Evolutionary conservation across 2,113 vertebrate species (phyloP).

Genomic region (Dissostichus mawsoni): DNA sequence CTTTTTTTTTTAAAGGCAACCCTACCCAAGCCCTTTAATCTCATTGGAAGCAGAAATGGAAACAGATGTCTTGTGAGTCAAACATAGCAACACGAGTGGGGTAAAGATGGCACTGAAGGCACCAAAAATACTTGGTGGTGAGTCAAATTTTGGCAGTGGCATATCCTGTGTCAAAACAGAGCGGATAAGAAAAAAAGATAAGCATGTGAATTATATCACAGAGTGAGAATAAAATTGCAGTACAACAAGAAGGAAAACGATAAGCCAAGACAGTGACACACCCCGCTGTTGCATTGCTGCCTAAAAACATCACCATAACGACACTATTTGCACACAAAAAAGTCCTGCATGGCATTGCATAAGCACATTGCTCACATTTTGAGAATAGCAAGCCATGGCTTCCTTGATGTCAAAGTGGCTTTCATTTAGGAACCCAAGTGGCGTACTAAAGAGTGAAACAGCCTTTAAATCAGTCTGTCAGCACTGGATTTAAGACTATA

Average conservation of each 20-base stretch:
- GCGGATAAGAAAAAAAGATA: constrained; percentile 51
- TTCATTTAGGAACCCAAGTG: constrained; percentile 39
- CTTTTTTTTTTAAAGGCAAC: constrained; percentile 23
- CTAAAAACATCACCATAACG: constrained; percentile 44
- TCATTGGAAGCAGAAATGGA: constrained; percentile 43
- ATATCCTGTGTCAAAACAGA: constrained; percentile 50
- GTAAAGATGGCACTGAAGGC: constrained; percentile 50
- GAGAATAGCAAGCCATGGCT: constrained; percentile 2
- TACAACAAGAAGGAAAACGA: constrained; percentile 28
- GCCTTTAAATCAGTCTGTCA: constrained; percentile 52
- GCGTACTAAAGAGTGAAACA: constrained; percentile 32
- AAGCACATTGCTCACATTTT: constrained; percentile 24
- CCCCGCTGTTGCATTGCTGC: constrained; percentile 31
- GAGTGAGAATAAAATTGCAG: constrained; percentile 29
- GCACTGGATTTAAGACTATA: constrained; percentile 39
- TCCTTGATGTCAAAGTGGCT: constrained; percentile 22
- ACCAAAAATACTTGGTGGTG: constrained; percentile 54
- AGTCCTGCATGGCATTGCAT: constrained; percentile 12
- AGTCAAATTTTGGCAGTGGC: constrained; percentile 51
- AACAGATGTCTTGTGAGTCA: constrained; percentile 70
- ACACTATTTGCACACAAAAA: constrained; percentile 19
- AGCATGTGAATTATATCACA: constrained; percentile 28
- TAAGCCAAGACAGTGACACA: constrained; percentile 40
- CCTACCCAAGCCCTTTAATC: constrained; percentile 38
- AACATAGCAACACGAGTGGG: constrained; percentile 53